Conservation (phyloP, 2,797 vertebrate species). For the Falco concolor region DNA sequence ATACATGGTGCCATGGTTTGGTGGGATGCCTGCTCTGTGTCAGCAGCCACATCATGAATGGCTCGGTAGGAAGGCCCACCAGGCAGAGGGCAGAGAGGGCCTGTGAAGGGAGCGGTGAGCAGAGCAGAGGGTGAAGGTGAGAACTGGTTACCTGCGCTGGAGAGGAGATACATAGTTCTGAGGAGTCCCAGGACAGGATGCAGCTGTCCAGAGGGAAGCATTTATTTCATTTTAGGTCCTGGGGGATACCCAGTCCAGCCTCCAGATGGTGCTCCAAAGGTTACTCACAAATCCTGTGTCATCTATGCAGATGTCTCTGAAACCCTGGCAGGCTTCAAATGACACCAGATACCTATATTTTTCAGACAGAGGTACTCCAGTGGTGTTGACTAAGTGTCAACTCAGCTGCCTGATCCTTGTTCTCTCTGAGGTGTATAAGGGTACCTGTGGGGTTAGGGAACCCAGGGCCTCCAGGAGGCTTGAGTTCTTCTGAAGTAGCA, state of each 20-base stretch:
- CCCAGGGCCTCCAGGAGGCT: neutral
- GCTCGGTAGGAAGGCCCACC: neutral
- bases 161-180: neutral
- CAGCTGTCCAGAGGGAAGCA: neutral
- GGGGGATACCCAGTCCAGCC: neutral
- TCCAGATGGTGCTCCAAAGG: neutral
- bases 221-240: neutral
- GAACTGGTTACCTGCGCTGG: neutral
- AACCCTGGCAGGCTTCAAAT: neutral
- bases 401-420: neutral
- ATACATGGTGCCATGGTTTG: neutral
- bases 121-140: neutral
- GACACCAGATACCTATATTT: neutral
- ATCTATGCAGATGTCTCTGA: neutral
- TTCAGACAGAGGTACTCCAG: neutral
- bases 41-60: neutral
- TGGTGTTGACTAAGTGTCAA: neutral
- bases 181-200: neutral
- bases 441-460: neutral
- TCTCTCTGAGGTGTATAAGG: neutral
- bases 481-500: neutral
- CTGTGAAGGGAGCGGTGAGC: neutral
- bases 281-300: neutral
- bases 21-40: neutral
- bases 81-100: neutral